Evolutionary conservation across 1,140 invertebrate species (phyloP).

Genomic region (Drosophila prosaltans): DNA sequence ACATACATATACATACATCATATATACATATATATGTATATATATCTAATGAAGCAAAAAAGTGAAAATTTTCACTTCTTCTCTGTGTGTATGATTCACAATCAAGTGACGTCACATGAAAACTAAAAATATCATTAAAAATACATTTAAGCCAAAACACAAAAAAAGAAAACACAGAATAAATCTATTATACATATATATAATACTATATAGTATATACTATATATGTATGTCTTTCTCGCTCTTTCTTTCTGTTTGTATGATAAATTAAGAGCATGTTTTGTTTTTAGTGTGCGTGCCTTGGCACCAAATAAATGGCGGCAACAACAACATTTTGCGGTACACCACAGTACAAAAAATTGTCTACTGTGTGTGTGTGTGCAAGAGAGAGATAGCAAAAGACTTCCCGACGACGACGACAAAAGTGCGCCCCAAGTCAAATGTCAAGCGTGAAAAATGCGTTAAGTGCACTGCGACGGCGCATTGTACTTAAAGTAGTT

Average conservation of each 20-base stretch:
- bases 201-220: conserved; percentile 12
- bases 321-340: conserved; percentile 41
- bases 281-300: conserved; percentile 22
- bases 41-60: conserved; percentile 43
- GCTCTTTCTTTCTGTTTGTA: neutral
- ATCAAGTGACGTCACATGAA: conserved; percentile 68
- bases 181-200: conserved; percentile 29
- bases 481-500: conserved; percentile 77
- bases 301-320: conserved; percentile 33
- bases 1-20: conserved; percentile 19
- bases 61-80: conserved; percentile 39
- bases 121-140: conserved; percentile 77
- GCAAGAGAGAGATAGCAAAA: conserved; percentile 26
- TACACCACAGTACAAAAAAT: conserved; percentile 15
- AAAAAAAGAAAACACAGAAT: conserved; percentile 40
- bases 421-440: conserved; percentile 81
- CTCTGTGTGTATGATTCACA: conserved; percentile 55
- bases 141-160: conserved; percentile 56
- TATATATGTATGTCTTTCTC: conserved; percentile 15
- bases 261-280: conserved; percentile 64
- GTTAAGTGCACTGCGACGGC: conserved; percentile 76
- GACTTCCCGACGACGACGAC: conserved; percentile 40
- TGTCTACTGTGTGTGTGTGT: conserved; percentile 24
- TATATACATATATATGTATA: conserved; percentile 24
- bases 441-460: conserved; percentile 82